A percentile compares a stretch with the other conserved stretches of the same genome.
phyloP scores from a whole-genome alignment of 1,140 invertebrate genomes.

The Tachypleus tridentatus region DNA sequence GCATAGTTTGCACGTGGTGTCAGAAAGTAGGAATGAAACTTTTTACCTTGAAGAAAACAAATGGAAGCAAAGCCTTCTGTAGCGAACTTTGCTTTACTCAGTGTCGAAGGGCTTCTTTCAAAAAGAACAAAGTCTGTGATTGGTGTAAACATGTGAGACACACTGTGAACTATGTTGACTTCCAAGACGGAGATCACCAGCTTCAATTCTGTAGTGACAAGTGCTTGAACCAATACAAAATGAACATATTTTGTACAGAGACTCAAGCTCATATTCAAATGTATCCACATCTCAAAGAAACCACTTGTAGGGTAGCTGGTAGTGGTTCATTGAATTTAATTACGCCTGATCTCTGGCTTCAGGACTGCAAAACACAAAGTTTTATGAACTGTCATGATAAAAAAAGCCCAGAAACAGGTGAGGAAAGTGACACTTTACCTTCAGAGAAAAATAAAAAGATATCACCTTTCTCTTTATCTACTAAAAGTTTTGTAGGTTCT shows the following conservation, averaged over 20 bases:
- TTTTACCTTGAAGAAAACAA: conserved; percentile 32
- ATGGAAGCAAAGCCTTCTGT: conserved; percentile 49
- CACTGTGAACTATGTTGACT: conserved; percentile 80
- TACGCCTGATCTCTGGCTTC: conserved; percentile 74
- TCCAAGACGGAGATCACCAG: conserved; percentile 46
- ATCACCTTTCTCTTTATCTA: no score
- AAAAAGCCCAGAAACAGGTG: no score
- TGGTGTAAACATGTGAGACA: conserved; percentile 85
- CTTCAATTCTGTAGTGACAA: conserved; percentile 59
- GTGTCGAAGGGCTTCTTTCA: conserved; percentile 66
- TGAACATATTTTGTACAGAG: conserved; percentile 87
- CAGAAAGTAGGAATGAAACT: conserved; percentile 36
- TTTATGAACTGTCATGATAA: background rate
- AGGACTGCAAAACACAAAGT: conserved; percentile 36
- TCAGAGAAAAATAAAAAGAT: background rate
- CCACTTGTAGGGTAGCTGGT: conserved; percentile 9
- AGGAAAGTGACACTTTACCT: background rate
- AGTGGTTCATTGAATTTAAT: conserved; percentile 44
- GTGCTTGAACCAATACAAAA: conserved; percentile 88
- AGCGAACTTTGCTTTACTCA: conserved; percentile 81
- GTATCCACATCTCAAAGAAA: conserved; percentile 46
- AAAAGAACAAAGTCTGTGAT: conserved; percentile 81
- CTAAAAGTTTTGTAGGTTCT: no score
- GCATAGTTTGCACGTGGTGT: conserved; percentile 40
- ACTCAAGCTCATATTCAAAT: conserved; percentile 76